phyloP scores from a whole-genome alignment of 1,140 invertebrate species.

The Phocides pigmalion region DNA sequence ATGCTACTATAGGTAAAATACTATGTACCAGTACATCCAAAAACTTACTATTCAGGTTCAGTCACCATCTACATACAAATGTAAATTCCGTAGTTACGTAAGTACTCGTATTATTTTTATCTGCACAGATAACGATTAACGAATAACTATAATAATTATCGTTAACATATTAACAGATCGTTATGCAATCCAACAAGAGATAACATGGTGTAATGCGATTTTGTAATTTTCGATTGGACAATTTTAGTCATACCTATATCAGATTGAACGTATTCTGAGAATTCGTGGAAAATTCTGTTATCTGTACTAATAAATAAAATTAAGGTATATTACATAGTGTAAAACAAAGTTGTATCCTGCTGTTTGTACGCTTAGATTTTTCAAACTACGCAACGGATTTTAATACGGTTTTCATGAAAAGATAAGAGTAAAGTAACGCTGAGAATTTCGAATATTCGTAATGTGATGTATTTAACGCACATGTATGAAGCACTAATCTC shows the following conservation, averaged over 20 bases:
- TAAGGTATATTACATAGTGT: no score
- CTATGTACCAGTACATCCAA: no score
- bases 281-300: neutral
- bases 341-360: no score
- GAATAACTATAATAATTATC: constrained; percentile 22
- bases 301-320: no score
- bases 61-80: neutral
- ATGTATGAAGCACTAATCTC: no score
- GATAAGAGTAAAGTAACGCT: no score
- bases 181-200: constrained; percentile 20
- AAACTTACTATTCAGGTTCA: neutral
- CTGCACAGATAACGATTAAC: constrained; percentile 15
- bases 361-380: no score
- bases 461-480: no score
- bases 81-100: neutral
- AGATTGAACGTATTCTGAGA: neutral
- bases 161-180: constrained; percentile 20
- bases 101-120: constrained; percentile 19
- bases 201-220: constrained; percentile 25
- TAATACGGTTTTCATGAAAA: no score
- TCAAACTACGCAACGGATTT: no score
- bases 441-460: no score
- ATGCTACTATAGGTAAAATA: no score
- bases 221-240: constrained; percentile 15
- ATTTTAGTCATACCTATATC: neutral